A percentile compares a stretch with the other conserved stretches of the same genome.
phyloP scores from a whole-genome alignment of 2,888 invertebrate species.

The Sesia bembeciformis region DNA sequence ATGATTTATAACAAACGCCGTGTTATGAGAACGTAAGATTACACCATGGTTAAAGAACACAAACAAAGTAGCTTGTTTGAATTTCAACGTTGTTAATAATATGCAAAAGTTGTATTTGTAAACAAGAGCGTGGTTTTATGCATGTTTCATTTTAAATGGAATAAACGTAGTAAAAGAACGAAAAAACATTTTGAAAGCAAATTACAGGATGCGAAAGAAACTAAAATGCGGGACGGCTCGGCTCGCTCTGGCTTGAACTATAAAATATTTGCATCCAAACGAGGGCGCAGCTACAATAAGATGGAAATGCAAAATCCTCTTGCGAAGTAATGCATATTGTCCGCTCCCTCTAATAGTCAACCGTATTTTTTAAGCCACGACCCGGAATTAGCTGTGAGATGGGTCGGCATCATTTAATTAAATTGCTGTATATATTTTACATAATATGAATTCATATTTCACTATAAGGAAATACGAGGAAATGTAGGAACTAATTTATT shows the following conservation, averaged over 20 bases:
- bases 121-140: constrained; percentile 22
- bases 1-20: background rate
- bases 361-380: constrained; percentile 10
- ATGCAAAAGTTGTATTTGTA: constrained; percentile 10
- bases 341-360: constrained; percentile 28
- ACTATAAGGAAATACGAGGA: too few relatives aligned
- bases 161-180: constrained; percentile 40
- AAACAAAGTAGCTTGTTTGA: constrained; percentile 3
- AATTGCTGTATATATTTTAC: background rate
- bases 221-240: constrained; percentile 46
- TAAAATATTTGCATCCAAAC: constrained; percentile 68
- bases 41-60: constrained; percentile 1
- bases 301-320: constrained; percentile 52
- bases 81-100: constrained; percentile 4
- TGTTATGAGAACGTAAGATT: background rate
- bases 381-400: background rate
- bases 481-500: too few relatives aligned
- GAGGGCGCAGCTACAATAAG: constrained; percentile 55
- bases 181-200: constrained; percentile 43
- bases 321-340: constrained; percentile 42
- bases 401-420: background rate
- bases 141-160: constrained; percentile 47
- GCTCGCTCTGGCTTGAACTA: constrained; percentile 47
- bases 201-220: constrained; percentile 56
- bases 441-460: too few relatives aligned